Evolutionary conservation across 2,888 invertebrate genomes (phyloP), one percentile per base, ranked within the genome.

Genomic region (Marasmarcha lunaedactyla): DNA sequence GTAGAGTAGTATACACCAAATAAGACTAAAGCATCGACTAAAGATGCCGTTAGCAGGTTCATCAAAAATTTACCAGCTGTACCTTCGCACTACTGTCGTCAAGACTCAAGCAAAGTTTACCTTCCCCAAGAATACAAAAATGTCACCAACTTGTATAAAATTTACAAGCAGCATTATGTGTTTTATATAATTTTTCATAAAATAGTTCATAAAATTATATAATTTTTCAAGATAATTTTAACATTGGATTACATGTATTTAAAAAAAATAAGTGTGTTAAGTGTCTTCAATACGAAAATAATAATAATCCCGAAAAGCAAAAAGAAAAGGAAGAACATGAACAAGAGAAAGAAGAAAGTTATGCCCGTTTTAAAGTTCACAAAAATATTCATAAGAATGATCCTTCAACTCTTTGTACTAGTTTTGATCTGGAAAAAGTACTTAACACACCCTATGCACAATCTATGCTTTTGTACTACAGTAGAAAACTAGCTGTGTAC

Each of bases 61-160:
- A n/a, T n/a, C n/a, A n/a, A n/a, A n/a, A n/a, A 49, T 51, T 36
- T 45, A n/a, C 45, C 47, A 10, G 42, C 42, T 6, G 35, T 47
- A 1, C 50, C 51, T 6, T 54, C 54, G 2, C 51, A 54, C 37
- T n/a, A n/a, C n/a, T n/a, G n/a, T n/a, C n/a, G n/a, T n/a, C n/a
- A n/a, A n/a, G n/a, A n/a, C n/a, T n/a, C n/a, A n/a, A n/a, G n/a
- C n/a, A n/a, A n/a, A n/a, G n/a, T n/a, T n/a, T 47, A 46, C 30
- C 26, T 47, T 1, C 42, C 47, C 2, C 9, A 14, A 2, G 46
- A 46, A 40, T 40, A 35, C 10, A 46, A 46, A 40, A 45, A 47
- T 35, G 9, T 43, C 13, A 30, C 35, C 7, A 46, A 38, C 13
- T 14, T 50, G 12, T 51, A 51, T 26, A 33, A 25, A 12, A 25